Conservation (phyloP, 2,888 invertebrate genomes). For the Automeris io region DNA sequence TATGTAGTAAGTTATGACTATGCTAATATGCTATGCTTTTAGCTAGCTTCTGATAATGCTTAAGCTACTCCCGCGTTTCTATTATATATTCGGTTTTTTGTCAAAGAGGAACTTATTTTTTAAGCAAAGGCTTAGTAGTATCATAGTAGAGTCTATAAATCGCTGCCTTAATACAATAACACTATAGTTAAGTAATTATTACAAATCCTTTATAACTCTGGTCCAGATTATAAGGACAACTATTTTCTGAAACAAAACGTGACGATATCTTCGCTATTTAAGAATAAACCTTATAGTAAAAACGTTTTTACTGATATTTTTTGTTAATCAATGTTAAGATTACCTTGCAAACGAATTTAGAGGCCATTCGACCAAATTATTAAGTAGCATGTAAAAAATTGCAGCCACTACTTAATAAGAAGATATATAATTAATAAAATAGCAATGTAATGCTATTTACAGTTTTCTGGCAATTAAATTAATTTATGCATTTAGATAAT, state of each 20-base stretch:
- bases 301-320: slow-evolving; percentile 3
- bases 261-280: neutral
- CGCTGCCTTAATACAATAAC: too few species aligned
- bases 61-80: too few species aligned
- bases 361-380: neutral
- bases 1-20: too few species aligned
- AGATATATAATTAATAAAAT: neutral
- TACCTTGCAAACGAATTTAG: slow-evolving; percentile 5
- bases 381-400: neutral
- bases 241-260: neutral
- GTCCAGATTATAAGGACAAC: neutral
- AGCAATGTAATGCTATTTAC: neutral
- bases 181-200: too few species aligned
- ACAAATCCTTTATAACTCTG: too few species aligned
- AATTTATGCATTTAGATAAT: too few species aligned
- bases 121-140: too few species aligned
- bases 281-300: slow-evolving; percentile 1
- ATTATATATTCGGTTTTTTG: too few species aligned
- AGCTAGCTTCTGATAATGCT: too few species aligned
- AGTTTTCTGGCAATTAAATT: neutral
- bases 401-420: neutral
- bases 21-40: too few species aligned
- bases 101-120: too few species aligned
- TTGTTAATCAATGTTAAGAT: slow-evolving; percentile 4
- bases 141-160: too few species aligned